phyloP scores from a whole-genome alignment of 1,140 invertebrate species.

The Ooceraea biroi region DNA sequence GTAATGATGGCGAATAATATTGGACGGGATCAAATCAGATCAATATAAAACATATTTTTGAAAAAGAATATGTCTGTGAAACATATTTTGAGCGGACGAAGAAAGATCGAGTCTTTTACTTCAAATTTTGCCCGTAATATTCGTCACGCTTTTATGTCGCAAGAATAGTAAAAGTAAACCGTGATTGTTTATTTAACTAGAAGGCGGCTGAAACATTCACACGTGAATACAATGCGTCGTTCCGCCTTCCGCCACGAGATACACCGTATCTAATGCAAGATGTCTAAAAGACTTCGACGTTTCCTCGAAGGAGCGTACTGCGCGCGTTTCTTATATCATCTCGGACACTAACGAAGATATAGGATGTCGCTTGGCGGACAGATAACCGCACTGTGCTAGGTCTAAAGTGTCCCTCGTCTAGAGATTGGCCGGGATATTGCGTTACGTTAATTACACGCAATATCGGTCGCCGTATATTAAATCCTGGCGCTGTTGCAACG shows the following conservation, averaged over 20 bases:
- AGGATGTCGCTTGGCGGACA: slow-evolving; percentile 46
- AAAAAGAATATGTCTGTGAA: neutral
- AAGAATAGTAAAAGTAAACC: too few species aligned
- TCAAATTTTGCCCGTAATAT: neutral
- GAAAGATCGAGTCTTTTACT: neutral
- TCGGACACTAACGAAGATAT: slow-evolving; percentile 57
- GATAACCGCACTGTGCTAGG: slow-evolving; percentile 37
- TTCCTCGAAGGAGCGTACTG: slow-evolving; percentile 47
- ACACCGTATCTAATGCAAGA: slow-evolving; percentile 50
- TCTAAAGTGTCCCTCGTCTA: slow-evolving; percentile 40
- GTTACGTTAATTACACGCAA: slow-evolving; percentile 60
- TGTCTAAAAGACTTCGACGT: slow-evolving; percentile 53
- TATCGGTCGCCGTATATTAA: slow-evolving; percentile 35
- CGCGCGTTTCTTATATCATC: slow-evolving; percentile 56
- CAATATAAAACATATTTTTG: neutral
- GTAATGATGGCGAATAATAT: neutral
- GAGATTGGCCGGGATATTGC: slow-evolving; percentile 30
- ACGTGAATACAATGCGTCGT: slow-evolving; percentile 47
- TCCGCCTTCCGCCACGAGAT: slow-evolving; percentile 24
- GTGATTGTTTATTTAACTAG: slow-evolving; percentile 17
- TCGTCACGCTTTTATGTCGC: slow-evolving; percentile 1
- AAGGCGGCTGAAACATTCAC: slow-evolving; percentile 19
- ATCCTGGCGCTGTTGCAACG: neutral
- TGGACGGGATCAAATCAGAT: neutral
- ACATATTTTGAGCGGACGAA: too few species aligned